These are phyloP conservation scores for Octodon degus DNA, from an alignment of 2,113 vertebrate species.

Conservation along the genomic window DNA sequence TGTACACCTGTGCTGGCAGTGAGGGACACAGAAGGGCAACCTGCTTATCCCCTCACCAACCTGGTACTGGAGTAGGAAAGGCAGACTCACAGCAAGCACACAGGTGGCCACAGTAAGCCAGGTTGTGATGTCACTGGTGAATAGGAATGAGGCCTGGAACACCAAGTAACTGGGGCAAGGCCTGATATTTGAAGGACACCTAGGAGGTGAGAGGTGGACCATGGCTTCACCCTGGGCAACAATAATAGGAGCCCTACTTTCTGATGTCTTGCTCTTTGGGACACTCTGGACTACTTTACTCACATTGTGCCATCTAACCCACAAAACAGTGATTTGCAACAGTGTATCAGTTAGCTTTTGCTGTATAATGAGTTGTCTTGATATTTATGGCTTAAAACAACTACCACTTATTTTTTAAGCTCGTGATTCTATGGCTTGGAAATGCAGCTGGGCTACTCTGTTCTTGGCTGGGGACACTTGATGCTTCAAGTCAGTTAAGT, in stretches of 20 bases:
- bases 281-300: background rate
- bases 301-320: background rate
- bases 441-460: background rate
- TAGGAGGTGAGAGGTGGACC: background rate
- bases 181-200: background rate
- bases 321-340: background rate
- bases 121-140: background rate
- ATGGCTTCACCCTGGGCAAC: background rate
- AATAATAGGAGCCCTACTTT: background rate
- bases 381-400: background rate
- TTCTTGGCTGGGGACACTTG: background rate
- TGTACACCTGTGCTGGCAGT: background rate
- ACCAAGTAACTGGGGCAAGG: background rate
- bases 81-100: background rate
- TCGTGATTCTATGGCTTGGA: background rate
- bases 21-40: background rate
- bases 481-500: background rate
- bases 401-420: background rate
- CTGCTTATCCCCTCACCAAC: background rate
- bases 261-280: background rate
- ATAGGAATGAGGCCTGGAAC: fast-evolving
- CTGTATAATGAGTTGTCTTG: conserved; percentile 58
- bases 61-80: background rate
- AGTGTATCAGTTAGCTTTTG: conserved; percentile 60
- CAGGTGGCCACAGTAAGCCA: background rate